Conservation (phyloP, 2,113 vertebrate species). For the Antennarius striatus region DNA sequence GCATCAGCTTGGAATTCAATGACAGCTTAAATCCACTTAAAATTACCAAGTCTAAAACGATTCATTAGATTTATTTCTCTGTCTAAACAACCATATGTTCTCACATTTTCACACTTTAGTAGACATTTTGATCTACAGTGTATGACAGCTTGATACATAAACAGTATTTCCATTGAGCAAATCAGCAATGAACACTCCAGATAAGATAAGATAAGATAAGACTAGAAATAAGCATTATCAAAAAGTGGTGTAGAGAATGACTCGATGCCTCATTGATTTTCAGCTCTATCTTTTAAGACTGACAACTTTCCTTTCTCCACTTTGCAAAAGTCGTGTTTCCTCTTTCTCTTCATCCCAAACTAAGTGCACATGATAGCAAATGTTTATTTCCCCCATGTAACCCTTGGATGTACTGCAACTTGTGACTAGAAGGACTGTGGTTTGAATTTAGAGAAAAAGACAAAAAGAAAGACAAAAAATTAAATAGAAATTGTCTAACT, state of each 20-base stretch:
- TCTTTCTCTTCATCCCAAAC: constrained; percentile 33
- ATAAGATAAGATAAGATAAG: constrained; percentile 7
- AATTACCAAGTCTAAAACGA: too few species aligned
- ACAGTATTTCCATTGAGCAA: constrained; percentile 11
- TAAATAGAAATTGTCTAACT: constrained; percentile 5
- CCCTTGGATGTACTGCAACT: constrained; percentile 45
- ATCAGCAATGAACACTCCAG: constrained; percentile 1
- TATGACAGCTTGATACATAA: constrained; percentile 17
- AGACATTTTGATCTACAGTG: neutral
- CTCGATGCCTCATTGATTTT: constrained; percentile 43
- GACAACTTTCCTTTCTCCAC: constrained; percentile 44
- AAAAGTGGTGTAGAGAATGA: constrained; percentile 34
- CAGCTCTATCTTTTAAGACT: constrained; percentile 17
- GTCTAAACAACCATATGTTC: too few species aligned
- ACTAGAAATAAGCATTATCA: constrained; percentile 42
- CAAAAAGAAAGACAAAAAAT: constrained; percentile 27
- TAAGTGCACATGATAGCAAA: constrained; percentile 50
- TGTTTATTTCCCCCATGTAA: constrained; percentile 53
- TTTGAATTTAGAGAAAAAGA: constrained; percentile 42
- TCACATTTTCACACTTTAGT: constrained; percentile 16
- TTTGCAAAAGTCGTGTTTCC: constrained; percentile 40
- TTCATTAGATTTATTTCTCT: too few species aligned
- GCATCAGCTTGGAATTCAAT: neutral
- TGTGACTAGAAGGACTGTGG: constrained; percentile 42
- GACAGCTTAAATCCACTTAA: neutral